Evolutionary conservation across 1,140 invertebrate genomes (phyloP), one percentile per base, ranked within the genome.

Genomic region (Pygmarrhopalites habei): DNA sequence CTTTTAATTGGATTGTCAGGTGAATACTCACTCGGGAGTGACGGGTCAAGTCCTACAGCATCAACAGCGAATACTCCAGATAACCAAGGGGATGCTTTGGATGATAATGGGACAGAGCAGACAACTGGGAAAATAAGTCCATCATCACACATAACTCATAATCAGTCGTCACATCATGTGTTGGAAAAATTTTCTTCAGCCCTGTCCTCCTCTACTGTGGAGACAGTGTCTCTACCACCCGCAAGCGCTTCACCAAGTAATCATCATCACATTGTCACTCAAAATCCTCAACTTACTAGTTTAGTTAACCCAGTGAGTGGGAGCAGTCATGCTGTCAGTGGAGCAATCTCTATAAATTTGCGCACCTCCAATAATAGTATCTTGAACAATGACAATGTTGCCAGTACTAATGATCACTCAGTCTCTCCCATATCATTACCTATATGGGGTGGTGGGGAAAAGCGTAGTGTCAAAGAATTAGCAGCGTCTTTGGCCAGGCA

Each of bases 11-110:
- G 58, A 62, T 60, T n/a, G 59, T 5, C 60, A 74, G 74, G 72
- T 21, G 75, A 76, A 29, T 72, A 72, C 56, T 73, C 71, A 17
- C 51, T 83, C 49, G 72, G 81, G 41, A 84, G 82, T 67, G 83
- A 84, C 69, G 82, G 82, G 26, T 81, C 82, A 25, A 83, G 81
- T 70, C 81, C 82, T 12, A 72, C 70, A 44, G 73, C 72, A n/a
- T 72, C 72, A 39, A 70, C 72, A 58, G 72, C 72, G 26, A 75
- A 74, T 52, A 74, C 74, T 23, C 73, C 73, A 39, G 74, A 74
- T 62, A 7, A 5, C 15, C 81, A 81, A 5, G 81, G 81, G 0
- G 82, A 84, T 64, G 81, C 81, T 35, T 72, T 82, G 39, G 83
- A 85, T 62, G 83, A 85, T 21, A 30, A 51, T 19, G 30, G n/a